Evolutionary conservation across 2,797 vertebrate species (phyloP).

Genomic region (Ficedula albicollis): DNA sequence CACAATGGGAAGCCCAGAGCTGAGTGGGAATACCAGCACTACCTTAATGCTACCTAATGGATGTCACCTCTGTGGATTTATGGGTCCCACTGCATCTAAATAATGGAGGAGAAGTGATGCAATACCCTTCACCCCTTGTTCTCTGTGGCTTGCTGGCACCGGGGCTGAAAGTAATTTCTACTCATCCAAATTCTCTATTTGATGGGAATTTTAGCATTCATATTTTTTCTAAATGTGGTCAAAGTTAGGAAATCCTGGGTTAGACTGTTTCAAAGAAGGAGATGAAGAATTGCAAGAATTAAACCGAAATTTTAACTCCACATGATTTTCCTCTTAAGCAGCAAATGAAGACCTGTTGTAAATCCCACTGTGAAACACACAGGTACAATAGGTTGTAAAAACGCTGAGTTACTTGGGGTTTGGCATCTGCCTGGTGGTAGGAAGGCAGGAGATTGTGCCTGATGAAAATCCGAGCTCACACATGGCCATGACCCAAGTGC

Average conservation of each 20-base stretch:
- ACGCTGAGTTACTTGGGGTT: not conserved
- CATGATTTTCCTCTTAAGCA: not conserved
- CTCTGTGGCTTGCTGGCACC: not conserved
- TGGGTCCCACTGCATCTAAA: slow-evolving; percentile 33
- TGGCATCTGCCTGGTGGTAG: not conserved
- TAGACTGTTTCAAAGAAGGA: not conserved
- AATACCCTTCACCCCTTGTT: not conserved
- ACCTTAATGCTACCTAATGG: slow-evolving; percentile 52
- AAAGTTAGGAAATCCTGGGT: not conserved
- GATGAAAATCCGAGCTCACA: not conserved
- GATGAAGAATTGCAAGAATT: not conserved
- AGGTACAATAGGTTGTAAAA: not conserved
- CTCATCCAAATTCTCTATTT: not conserved
- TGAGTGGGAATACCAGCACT: not conserved
- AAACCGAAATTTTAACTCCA: not conserved
- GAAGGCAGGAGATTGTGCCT: fast-evolving
- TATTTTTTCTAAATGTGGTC: not conserved
- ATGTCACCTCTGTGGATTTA: slow-evolving; percentile 12
- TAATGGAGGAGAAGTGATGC: slow-evolving; percentile 35
- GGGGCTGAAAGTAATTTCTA: not conserved
- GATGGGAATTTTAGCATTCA: not conserved
- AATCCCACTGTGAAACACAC: not conserved
- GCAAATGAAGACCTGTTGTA: not conserved
- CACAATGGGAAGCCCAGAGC: fast-evolving
- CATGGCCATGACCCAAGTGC: fast-evolving